Evolutionary conservation across 2,888 invertebrate species (phyloP).

Genomic region (Drosophila stalkeri): DNA sequence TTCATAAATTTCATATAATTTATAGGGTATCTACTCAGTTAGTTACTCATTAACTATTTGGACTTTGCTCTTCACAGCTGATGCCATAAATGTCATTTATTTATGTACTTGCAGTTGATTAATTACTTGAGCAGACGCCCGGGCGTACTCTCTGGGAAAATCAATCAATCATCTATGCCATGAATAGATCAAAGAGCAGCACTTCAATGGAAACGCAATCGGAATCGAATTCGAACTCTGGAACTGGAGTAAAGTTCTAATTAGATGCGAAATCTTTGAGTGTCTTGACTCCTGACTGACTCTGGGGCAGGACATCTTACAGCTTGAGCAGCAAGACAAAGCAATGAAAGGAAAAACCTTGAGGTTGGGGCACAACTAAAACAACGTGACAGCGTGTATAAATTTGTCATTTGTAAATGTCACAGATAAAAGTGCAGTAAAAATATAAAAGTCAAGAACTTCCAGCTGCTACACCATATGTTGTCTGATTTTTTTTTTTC

Average conservation of each 20-base stretch:
- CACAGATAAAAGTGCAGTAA: constrained; percentile 72
- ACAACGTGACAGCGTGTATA: constrained; percentile 72
- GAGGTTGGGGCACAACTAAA: neutral
- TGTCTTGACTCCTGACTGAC: constrained; percentile 27
- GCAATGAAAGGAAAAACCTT: constrained; percentile 1
- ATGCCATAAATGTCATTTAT: constrained; percentile 69
- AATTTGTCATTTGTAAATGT: constrained; percentile 80
- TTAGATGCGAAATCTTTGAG: constrained; percentile 62
- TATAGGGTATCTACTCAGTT: constrained; percentile 5
- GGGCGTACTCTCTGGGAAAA: constrained; percentile 30
- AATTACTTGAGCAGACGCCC: constrained; percentile 53
- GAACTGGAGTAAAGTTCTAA: constrained; percentile 44
- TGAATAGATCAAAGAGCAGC: constrained; percentile 70
- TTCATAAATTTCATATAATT: neutral
- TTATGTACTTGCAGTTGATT: constrained; percentile 61
- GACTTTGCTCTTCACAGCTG: constrained; percentile 20
- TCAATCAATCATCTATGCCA: constrained; percentile 65
- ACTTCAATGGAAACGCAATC: constrained; percentile 56
- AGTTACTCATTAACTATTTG: constrained; percentile 9
- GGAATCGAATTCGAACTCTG: neutral
- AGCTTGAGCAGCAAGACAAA: constrained; percentile 24
- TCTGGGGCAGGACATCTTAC: constrained; percentile 42
- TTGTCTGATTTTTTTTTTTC: constrained; percentile 63
- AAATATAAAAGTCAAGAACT: constrained; percentile 6
- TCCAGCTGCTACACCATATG: constrained; percentile 56